These are phyloP conservation scores for Argyresthia albistria DNA, from an alignment of 2,888 invertebrate genomes.

Conservation along the genomic window DNA sequence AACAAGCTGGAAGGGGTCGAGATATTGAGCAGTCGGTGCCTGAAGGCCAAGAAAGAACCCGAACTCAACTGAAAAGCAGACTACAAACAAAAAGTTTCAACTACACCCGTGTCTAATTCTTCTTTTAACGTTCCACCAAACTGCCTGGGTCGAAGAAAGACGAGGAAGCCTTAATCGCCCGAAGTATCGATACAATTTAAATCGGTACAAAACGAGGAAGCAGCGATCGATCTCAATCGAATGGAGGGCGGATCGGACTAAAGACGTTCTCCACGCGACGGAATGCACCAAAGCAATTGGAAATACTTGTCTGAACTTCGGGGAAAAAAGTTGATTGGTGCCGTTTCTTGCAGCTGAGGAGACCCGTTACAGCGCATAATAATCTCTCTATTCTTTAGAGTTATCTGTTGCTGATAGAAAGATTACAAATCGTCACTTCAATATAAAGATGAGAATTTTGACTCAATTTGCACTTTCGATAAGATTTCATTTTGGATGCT, in stretches of 20 bases:
- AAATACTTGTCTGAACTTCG: constrained; percentile 51
- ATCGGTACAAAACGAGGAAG: constrained; percentile 59
- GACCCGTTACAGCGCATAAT: constrained; percentile 45
- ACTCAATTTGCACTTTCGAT: too few species aligned
- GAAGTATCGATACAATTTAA: constrained; percentile 65
- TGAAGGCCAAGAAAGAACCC: too few species aligned
- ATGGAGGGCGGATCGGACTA: constrained; percentile 56
- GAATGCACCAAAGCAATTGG: constrained; percentile 39
- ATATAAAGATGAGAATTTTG: too few species aligned
- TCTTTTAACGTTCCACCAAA: constrained; percentile 22
- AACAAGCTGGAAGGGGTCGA: too few species aligned
- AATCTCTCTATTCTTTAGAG: constrained; percentile 39
- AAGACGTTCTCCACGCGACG: constrained; percentile 4
- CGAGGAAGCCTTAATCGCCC: constrained; percentile 57
- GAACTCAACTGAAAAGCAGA: not conserved
- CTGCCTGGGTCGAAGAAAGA: constrained; percentile 5
- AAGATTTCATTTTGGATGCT: too few species aligned
- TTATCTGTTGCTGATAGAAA: not conserved
- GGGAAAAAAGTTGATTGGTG: constrained; percentile 62
- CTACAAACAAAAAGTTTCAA: not conserved
- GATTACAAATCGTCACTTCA: too few species aligned
- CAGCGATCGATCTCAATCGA: constrained; percentile 54
- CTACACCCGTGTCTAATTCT: constrained; percentile 31
- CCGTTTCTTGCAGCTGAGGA: constrained; percentile 50
- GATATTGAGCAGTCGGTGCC: too few species aligned